Percentiles rank a stretch among this genome's conserved stretches.
Evolutionary conservation across 2,888 invertebrate genomes (phyloP).

Genomic region (Agonopterix alstromeriana): DNA sequence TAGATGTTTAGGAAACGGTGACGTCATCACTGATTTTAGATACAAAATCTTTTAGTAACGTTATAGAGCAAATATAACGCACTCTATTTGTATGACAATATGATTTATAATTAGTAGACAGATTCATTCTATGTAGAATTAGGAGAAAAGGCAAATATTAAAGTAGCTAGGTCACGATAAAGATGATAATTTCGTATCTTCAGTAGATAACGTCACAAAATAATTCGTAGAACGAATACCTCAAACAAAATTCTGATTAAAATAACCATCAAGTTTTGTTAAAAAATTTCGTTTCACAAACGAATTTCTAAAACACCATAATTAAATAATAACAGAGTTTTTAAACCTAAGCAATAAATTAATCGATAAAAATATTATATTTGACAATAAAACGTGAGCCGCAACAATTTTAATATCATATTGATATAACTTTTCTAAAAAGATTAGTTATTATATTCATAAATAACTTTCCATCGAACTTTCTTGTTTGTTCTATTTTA

Average conservation of each 20-base stretch:
- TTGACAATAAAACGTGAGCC: conserved; percentile 52
- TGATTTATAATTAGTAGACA: no score
- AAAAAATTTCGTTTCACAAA: conserved; percentile 48
- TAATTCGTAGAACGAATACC: no score
- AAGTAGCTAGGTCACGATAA: background rate
- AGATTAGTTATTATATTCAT: conserved; percentile 32
- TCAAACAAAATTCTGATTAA: conserved; percentile 36
- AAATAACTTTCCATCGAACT: conserved; percentile 22
- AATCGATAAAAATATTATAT: conserved; percentile 42
- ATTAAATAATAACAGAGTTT: conserved; percentile 48
- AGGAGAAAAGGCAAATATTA: no score
- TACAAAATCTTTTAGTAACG: background rate
- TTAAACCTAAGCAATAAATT: conserved; percentile 65
- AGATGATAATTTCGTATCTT: background rate
- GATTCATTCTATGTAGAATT: no score
- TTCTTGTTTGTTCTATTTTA: background rate
- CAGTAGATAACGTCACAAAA: conserved; percentile 20
- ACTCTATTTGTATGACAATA: no score
- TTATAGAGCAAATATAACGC: background rate
- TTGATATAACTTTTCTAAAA: conserved; percentile 52
- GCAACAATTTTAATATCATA: conserved; percentile 72
- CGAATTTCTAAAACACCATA: conserved; percentile 25
- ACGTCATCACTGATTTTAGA: conserved; percentile 20
- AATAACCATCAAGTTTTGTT: conserved; percentile 21
- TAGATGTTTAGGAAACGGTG: conserved; percentile 22